Percentiles rank a stretch among this genome's conserved stretches.
These are phyloP conservation scores for Aphis gossypii DNA, from an alignment of 1,140 invertebrate species.

Conservation along the genomic window DNA sequence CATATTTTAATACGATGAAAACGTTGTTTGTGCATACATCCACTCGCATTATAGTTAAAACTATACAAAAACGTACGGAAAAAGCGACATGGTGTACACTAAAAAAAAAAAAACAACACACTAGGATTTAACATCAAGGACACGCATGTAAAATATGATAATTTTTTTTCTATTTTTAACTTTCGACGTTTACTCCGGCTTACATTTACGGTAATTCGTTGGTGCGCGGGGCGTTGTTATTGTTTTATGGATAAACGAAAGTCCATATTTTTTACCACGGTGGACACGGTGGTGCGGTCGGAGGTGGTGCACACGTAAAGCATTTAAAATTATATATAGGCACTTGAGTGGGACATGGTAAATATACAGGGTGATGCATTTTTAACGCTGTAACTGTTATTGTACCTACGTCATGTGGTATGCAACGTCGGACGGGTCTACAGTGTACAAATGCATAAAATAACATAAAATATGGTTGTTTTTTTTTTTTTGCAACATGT, in stretches of 20 bases:
- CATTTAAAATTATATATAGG: conserved; percentile 14
- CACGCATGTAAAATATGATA: not conserved
- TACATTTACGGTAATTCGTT: not conserved
- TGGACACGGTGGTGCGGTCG: not conserved
- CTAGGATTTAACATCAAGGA: conserved; percentile 15
- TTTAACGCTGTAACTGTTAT: not conserved
- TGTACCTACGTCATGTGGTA: not conserved
- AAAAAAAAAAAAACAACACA: not conserved
- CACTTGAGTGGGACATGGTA: not conserved
- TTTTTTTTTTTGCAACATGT: not conserved
- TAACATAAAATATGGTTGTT: not conserved
- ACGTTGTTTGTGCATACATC: not conserved
- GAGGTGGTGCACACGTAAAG: not conserved
- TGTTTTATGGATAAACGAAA: not conserved
- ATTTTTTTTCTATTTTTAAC: conserved; percentile 16
- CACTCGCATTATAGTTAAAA: not conserved
- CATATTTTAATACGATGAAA: not conserved
- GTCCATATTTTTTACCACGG: not conserved
- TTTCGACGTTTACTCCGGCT: not conserved
- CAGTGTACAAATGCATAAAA: not conserved
- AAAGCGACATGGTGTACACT: not conserved
- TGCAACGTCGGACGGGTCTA: not conserved
- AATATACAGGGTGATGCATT: not conserved
- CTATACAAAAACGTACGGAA: not conserved
- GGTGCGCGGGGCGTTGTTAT: not conserved